phyloP scores from a whole-genome alignment of 2,113 vertebrate species.

The Elephantulus edwardii region DNA sequence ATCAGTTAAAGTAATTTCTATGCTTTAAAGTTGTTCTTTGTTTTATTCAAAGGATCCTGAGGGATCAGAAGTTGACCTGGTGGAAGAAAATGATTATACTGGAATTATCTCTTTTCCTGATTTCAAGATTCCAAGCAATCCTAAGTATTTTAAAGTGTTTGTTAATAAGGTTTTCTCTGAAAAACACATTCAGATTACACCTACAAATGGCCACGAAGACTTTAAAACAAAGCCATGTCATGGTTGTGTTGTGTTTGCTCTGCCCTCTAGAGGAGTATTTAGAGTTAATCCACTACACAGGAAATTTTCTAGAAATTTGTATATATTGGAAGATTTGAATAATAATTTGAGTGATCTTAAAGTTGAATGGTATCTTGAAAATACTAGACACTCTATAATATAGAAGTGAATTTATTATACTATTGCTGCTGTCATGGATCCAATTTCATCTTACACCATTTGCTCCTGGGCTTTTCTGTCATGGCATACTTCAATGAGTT shows the following conservation, averaged over 20 bases:
- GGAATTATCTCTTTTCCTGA: constrained; percentile 92
- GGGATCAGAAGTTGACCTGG: constrained; percentile 86
- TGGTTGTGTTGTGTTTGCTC: neutral
- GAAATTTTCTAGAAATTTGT: constrained; percentile 17
- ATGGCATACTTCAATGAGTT: neutral
- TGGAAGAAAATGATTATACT: constrained; percentile 89
- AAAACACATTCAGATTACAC: neutral
- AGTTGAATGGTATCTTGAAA: neutral
- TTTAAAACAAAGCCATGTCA: neutral
- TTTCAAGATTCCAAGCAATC: constrained; percentile 95
- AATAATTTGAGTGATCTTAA: neutral
- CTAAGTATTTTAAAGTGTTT: constrained; percentile 87
- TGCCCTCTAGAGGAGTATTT: neutral
- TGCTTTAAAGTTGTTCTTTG: constrained; percentile 51
- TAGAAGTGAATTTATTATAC: neutral
- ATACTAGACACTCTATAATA: neutral
- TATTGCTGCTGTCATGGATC: neutral
- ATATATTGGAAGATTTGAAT: neutral
- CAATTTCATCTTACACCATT: neutral
- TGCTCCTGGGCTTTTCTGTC: neutral
- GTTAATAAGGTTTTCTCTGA: constrained; percentile 43
- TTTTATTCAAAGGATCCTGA: constrained; percentile 89
- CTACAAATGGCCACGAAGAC: neutral
- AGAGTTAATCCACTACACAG: neutral
- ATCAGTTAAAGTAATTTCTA: neutral